Evolutionary conservation across 2,888 invertebrate genomes (phyloP).

Genomic region (Eristalis arbustorum): DNA sequence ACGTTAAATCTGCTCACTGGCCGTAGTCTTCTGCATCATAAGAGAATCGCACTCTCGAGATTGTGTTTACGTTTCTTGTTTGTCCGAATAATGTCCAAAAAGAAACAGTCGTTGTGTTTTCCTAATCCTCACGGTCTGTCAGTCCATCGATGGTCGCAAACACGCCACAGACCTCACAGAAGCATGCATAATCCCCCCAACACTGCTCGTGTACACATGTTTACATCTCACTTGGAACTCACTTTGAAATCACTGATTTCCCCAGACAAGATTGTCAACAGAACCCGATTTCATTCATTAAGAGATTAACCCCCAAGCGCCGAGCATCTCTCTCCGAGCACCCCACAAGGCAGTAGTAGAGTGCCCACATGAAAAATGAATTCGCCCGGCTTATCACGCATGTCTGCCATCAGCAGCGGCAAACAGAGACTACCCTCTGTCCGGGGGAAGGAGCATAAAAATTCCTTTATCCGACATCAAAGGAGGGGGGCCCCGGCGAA

Average conservation of each 20-base stretch:
- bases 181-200: not conserved
- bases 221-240: not conserved
- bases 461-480: conserved; percentile 32
- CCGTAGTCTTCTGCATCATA: too few relatives aligned
- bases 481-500: conserved; percentile 1
- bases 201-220: not conserved
- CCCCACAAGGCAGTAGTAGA: not conserved
- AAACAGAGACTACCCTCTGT: not conserved
- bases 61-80: too few relatives aligned
- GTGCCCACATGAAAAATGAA: conserved; percentile 30
- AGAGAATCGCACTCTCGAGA: too few relatives aligned
- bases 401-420: conserved; percentile 4
- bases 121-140: not conserved
- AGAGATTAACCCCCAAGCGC: not conserved
- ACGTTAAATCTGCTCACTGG: too few relatives aligned
- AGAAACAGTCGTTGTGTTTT: too few relatives aligned
- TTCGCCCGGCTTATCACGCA: conserved; percentile 34
- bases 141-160: not conserved
- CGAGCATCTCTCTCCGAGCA: not conserved
- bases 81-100: too few relatives aligned
- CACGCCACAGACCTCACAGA: not conserved
- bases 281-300: not conserved
- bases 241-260: not conserved
- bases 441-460: not conserved
- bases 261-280: not conserved